These are phyloP conservation scores for Todiramphus chloris DNA, from an alignment of 2,113 vertebrate species.

Conservation along the genomic window DNA sequence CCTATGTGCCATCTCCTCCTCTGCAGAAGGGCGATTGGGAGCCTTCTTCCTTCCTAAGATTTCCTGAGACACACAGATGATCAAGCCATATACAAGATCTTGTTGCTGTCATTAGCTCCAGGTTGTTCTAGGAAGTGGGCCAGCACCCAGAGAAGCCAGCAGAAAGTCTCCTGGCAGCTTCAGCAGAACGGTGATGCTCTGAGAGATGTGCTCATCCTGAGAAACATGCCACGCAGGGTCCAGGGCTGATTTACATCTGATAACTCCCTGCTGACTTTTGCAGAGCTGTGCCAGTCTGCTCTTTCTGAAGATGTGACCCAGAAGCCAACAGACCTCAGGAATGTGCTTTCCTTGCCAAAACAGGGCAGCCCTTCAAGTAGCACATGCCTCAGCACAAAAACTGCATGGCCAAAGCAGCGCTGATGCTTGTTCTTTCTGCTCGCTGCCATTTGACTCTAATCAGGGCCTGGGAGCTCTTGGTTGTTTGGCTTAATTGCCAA, in stretches of 20 bases:
- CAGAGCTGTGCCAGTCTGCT: background rate
- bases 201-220: background rate
- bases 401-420: accelerated
- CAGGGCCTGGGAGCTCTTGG: background rate
- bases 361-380: background rate
- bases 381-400: background rate
- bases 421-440: background rate
- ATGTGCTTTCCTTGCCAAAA: background rate
- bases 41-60: background rate
- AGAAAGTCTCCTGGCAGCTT: background rate
- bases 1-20: background rate
- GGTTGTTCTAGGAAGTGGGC: background rate
- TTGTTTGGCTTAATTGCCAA: background rate
- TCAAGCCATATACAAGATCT: background rate
- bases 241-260: background rate
- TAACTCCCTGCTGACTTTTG: background rate
- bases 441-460: background rate
- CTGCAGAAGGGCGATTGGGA: background rate
- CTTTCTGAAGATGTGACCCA: background rate
- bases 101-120: background rate
- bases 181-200: background rate
- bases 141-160: background rate
- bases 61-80: background rate
- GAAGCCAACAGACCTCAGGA: background rate
- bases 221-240: accelerated